Conservation (phyloP, 2,797 vertebrate genomes). For the Rhabdomys pumilio region DNA sequence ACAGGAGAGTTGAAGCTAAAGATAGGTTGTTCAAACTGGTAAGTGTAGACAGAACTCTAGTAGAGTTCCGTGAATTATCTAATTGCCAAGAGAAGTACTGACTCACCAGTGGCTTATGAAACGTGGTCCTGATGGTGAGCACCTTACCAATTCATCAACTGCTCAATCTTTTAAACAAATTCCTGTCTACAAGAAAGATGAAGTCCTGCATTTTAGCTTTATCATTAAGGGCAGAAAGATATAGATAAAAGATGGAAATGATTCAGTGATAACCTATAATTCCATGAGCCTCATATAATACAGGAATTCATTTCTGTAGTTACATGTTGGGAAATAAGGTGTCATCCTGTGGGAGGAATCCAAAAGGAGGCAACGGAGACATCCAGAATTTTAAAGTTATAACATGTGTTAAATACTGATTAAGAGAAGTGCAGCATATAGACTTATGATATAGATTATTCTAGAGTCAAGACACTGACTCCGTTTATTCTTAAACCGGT, state of each 20-base stretch:
- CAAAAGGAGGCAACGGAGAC: background rate
- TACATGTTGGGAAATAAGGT: background rate
- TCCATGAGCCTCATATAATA: background rate
- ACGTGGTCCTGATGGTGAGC: background rate
- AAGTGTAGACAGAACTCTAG: background rate
- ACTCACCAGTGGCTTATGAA: background rate
- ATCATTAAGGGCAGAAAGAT: background rate
- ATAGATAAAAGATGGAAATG: background rate
- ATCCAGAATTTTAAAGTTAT: background rate
- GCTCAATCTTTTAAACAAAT: background rate
- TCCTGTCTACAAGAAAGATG: background rate
- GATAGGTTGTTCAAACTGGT: background rate
- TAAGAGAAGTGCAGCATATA: background rate
- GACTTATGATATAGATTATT: background rate
- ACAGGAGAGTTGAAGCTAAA: background rate
- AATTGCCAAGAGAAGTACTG: background rate
- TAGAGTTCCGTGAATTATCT: background rate
- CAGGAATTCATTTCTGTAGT: background rate
- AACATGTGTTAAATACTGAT: background rate
- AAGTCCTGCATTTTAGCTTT: background rate
- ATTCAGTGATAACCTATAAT: background rate
- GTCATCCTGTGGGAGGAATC: background rate
- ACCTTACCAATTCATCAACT: background rate
- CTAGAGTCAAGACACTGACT: background rate
- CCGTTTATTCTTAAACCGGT: background rate